A percentile compares a stretch with the other conserved stretches of the same genome.
These are phyloP conservation scores for Torymus tubicola DNA, from an alignment of 2,888 invertebrate species.

Conservation along the genomic window DNA sequence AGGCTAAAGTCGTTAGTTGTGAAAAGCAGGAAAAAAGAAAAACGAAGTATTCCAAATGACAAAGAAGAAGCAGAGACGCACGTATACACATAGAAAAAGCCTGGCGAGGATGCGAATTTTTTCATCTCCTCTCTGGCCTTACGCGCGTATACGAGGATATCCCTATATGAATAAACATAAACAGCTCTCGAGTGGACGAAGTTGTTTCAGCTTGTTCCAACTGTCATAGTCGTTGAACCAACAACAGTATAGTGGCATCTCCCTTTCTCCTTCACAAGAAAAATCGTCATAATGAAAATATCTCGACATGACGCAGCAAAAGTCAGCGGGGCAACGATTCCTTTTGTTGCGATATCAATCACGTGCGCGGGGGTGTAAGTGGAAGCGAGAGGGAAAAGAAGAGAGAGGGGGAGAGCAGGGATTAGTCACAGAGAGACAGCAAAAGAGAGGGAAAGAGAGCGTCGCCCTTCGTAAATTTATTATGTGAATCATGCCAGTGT, in stretches of 20 bases:
- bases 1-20: neutral
- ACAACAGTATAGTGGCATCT: neutral
- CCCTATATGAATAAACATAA: constrained; percentile 38
- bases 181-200: constrained; percentile 20
- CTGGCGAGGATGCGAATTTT: neutral
- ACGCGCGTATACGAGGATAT: neutral
- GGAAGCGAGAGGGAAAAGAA: neutral
- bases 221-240: neutral
- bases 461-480: too few relatives aligned
- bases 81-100: too few relatives aligned
- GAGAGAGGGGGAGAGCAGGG: neutral
- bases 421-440: constrained; percentile 21
- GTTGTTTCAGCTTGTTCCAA: constrained; percentile 3
- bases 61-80: neutral
- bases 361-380: neutral
- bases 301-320: constrained; percentile 38
- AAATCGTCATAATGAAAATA: constrained; percentile 46
- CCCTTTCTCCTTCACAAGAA: constrained; percentile 1
- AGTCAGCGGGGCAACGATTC: neutral
- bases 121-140: neutral
- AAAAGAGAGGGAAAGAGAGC: neutral
- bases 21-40: neutral
- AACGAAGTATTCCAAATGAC: neutral
- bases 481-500: neutral
- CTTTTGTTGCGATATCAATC: constrained; percentile 48